phyloP scores from a whole-genome alignment of 2,113 vertebrate genomes.

The Sialia sialis region DNA sequence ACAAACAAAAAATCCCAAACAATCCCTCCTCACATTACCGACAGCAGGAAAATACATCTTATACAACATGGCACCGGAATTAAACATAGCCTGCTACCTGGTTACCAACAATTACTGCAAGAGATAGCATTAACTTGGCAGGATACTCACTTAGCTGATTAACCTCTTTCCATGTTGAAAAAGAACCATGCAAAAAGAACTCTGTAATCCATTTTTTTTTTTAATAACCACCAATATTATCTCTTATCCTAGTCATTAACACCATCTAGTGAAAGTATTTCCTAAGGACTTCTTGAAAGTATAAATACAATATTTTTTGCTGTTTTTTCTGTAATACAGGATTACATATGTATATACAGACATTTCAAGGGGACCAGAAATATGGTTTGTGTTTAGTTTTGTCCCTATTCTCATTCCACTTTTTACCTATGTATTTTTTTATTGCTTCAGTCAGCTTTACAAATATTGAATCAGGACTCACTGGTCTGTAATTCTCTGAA shows the following conservation, averaged over 20 bases:
- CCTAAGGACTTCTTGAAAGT: background rate
- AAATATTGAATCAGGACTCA: background rate
- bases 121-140: background rate
- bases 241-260: background rate
- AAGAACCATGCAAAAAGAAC: background rate
- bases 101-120: background rate
- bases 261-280: background rate
- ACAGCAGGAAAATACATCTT: background rate
- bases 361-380: background rate
- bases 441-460: background rate
- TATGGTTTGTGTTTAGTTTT: background rate
- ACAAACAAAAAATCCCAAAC: too few relatives aligned
- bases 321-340: background rate
- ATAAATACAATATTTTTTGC: background rate
- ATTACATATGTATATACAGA: background rate
- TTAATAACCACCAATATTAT: background rate
- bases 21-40: background rate
- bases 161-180: background rate
- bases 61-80: background rate
- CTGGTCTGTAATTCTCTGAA: background rate
- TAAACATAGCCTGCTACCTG: background rate
- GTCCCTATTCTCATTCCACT: background rate
- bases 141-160: background rate
- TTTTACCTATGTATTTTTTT: background rate
- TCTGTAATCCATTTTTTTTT: background rate